These are phyloP conservation scores for Ancistrus triradiatus DNA, from an alignment of 2,113 vertebrate genomes.

Conservation along the genomic window DNA sequence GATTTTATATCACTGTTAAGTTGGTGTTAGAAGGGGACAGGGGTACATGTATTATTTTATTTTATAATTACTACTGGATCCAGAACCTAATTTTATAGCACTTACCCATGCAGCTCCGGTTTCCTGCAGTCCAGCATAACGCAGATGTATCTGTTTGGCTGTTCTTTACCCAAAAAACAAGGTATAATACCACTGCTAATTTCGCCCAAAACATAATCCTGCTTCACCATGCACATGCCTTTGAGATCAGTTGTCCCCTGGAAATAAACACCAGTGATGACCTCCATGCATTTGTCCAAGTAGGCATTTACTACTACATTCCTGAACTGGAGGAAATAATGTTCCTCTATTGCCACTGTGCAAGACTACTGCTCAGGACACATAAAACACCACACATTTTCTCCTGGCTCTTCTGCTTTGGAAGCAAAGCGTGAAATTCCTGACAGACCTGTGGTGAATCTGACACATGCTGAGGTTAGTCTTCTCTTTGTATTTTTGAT, in stretches of 20 bases:
- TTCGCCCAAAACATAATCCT: constrained; percentile 72
- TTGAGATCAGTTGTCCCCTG: constrained; percentile 57
- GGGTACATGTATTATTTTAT: too few species aligned
- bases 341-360: constrained; percentile 6
- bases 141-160: background rate
- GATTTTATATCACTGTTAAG: too few species aligned
- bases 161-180: constrained; percentile 57
- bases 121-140: constrained; percentile 60
- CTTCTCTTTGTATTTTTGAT: constrained; percentile 29
- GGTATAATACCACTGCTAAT: constrained; percentile 49
- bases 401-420: constrained; percentile 62
- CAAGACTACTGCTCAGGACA: background rate
- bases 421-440: constrained; percentile 91
- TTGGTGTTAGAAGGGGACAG: too few species aligned
- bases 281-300: constrained; percentile 25
- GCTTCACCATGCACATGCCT: constrained; percentile 4
- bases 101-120: constrained; percentile 59
- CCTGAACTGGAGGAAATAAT: background rate
- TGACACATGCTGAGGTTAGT: constrained; percentile 67
- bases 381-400: background rate
- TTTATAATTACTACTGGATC: too few species aligned
- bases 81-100: background rate
- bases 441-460: constrained; percentile 80
- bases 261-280: constrained; percentile 33
- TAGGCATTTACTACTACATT: constrained; percentile 13